These are phyloP conservation scores for Limnephilus auricula DNA, from an alignment of 2,888 invertebrate species.

Conservation along the genomic window DNA sequence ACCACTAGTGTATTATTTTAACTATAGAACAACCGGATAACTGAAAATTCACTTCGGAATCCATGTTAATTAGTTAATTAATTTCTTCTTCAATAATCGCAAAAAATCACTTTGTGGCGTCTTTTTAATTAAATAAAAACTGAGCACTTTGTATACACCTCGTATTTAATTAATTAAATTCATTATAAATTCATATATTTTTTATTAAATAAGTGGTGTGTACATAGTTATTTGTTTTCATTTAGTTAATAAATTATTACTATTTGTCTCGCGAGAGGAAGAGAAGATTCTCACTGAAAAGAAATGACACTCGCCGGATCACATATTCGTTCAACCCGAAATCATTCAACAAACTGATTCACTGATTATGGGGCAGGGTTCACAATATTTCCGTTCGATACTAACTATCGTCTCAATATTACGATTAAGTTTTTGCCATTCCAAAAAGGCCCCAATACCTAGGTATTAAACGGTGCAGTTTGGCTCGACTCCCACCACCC, in stretches of 20 bases:
- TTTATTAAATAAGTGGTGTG: too few species aligned
- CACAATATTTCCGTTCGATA: not conserved
- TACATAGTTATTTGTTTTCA: not conserved
- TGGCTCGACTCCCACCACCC: slow-evolving; percentile 23
- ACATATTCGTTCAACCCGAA: slow-evolving; percentile 7
- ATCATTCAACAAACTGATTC: slow-evolving; percentile 15
- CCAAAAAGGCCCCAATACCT: not conserved
- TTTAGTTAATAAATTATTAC: not conserved
- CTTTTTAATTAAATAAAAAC: too few species aligned
- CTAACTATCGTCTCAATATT: slow-evolving; percentile 11
- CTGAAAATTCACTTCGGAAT: not conserved
- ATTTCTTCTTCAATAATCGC: too few species aligned
- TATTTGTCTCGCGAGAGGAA: too few species aligned
- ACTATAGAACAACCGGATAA: not conserved
- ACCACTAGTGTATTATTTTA: not conserved
- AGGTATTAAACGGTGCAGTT: not conserved
- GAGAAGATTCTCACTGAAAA: not conserved
- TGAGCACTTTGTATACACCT: too few species aligned
- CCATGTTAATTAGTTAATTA: not conserved
- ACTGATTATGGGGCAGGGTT: not conserved
- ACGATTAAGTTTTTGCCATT: slow-evolving; percentile 20
- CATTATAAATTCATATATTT: too few species aligned
- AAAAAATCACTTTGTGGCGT: too few species aligned
- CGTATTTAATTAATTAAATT: too few species aligned
- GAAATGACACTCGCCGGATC: not conserved